Evolutionary conservation across 2,113 vertebrate species (phyloP), one percentile per base, ranked within the genome.

Genomic region (Haplochromis burtoni): DNA sequence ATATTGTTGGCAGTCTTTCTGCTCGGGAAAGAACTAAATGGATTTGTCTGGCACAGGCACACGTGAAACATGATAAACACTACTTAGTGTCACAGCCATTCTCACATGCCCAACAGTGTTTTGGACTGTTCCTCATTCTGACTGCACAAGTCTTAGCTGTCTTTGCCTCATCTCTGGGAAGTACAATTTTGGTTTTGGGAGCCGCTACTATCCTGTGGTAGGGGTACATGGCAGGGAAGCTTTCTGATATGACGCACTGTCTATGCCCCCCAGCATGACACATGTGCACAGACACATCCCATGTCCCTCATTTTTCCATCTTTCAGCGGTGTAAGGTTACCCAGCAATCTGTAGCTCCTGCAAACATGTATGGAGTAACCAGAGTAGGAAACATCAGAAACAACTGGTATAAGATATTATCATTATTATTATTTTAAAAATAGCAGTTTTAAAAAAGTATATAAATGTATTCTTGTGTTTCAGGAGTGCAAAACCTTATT

Each of bases 351-450:
- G 11, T 88, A 68, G 91, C 59, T 81, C 81, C 89, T 84, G 87
- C 88, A 92, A 88, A 81, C 87, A 87, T 63, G 71, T 57, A 87
- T 68, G 47, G 40, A 86, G 85, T 84, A 73, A 42, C 90, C 93
- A 87, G 84, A 87, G 71, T 85, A 61, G 89, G 90, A 95, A 94
- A 95, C 93, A 92, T 95, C 93, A 95, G 91, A 87, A 94, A 91
- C 94, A 94, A 94, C 95, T 94, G 93, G 92, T 17, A 71, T 57
- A 53, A 82, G 85, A 93, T 91, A 85, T 89, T 86, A 31, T 31
- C 14, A 29, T 31, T 12, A 1, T 78, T 78, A 49, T 49, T 78
- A 31, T 73, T 49, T n/a, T 0, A 16, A 78, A 49, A 12, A 49
- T 49, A 12, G 38, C 6, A n/a, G 26, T 49, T 49, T 8, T 47